phyloP scores from a whole-genome alignment of 1,140 invertebrate species.

The Plectrocnemia conspersa region DNA sequence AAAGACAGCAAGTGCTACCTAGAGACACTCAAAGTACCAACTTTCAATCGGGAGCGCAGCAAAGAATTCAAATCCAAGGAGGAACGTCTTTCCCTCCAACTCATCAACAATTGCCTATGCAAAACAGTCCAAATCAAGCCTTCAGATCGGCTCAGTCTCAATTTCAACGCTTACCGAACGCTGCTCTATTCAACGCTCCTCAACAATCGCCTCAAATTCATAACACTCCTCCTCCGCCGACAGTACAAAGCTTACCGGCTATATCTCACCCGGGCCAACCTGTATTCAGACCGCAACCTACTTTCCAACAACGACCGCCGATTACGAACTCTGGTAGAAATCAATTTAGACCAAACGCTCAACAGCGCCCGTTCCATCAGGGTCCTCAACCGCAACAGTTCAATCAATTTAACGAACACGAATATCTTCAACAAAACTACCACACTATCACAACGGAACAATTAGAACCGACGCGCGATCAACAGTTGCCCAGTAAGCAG shows the following conservation, averaged over 20 bases:
- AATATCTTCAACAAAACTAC: conserved; percentile 52
- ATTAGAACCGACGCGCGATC: conserved; percentile 44
- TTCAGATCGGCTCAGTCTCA: conserved; percentile 41
- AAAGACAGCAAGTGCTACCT: conserved; percentile 37
- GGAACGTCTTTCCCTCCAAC: conserved; percentile 38
- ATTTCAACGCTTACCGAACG: conserved; percentile 28
- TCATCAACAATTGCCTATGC: conserved; percentile 46
- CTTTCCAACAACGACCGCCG: conserved; percentile 28
- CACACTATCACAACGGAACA: conserved; percentile 51
- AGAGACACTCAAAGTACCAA: conserved; percentile 39
- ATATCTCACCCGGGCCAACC: conserved; percentile 19
- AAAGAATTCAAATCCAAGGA: conserved; percentile 48
- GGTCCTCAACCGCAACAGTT: conserved; percentile 39
- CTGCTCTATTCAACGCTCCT: conserved; percentile 33
- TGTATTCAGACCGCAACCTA: conserved; percentile 19
- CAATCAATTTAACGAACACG: conserved; percentile 48
- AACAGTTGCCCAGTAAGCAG: conserved; percentile 40
- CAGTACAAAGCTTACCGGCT: conserved; percentile 33
- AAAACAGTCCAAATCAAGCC: conserved; percentile 41
- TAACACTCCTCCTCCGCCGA: conserved; percentile 39
- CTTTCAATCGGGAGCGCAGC: conserved; percentile 40
- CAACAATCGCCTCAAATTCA: conserved; percentile 32
- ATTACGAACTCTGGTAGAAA: conserved; percentile 30
- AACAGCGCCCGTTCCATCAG: conserved; percentile 46
- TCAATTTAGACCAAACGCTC: conserved; percentile 40